Evolutionary conservation across 2,113 vertebrate genomes (phyloP), one percentile per base, ranked within the genome.

Genomic region (Nothocercus nigrocapillus): DNA sequence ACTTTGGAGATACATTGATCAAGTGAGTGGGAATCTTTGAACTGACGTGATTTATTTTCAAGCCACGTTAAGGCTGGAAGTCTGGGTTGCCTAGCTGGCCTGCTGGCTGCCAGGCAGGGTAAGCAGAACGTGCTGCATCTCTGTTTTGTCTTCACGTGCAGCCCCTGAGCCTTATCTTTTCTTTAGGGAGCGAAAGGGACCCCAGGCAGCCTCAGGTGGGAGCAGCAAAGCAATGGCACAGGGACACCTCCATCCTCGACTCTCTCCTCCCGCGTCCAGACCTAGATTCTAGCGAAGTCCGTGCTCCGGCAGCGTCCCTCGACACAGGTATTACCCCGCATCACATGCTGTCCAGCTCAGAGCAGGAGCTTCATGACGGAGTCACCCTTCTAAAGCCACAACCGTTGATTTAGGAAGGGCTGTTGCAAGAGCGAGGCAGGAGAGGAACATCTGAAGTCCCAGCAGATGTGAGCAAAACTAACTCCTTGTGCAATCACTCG

Each of bases 91-190:
- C 86, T 42, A 56, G 21, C 38, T 66, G 72, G 27, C 32, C 63
- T 63, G 36, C 51, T 62, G 76, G n/a, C 34, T 36, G 36, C 49
- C 36, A 63, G 69, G 73, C 68, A 67, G 64, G 66, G n/a, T 40
- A 78, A 86, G 56, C 54, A 59, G 61, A 86, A 81, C 2, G 3
- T 13, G 14, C 74, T 84, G 18, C 87, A 81, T 90, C 69, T 87
- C 6, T 15, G 1, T 58, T 67, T 45, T 89, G 40, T 69, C 28
- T 49, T 83, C 13, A 1, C 6, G 4, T 16, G 49, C 8, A 34
- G 74, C 74, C 58, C 93, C 91, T 94, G 93, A 96, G 93, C 79
- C 34, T 85, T 94, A n/a, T 96, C 78, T 96, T 85, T 93, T 94
- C 95, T 51, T 73, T 32, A 92, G 96, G 94, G 64, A 94, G 73